phyloP scores from a whole-genome alignment of 2,113 vertebrate genomes.

The Scopus umbretta region DNA sequence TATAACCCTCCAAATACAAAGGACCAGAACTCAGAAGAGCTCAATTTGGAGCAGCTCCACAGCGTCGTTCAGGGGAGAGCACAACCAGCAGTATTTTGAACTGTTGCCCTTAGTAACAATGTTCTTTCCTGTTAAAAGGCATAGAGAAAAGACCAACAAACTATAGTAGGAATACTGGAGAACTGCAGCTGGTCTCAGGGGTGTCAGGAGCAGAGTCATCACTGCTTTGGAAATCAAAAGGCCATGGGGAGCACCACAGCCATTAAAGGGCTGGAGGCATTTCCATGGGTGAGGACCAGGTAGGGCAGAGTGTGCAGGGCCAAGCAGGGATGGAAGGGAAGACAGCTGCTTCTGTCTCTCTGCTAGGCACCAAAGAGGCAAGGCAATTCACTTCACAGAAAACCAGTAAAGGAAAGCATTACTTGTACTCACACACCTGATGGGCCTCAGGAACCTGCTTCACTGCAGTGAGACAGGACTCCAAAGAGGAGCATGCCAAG shows the following conservation, averaged over 20 bases:
- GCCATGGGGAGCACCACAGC: fast-evolving
- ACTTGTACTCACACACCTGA: not conserved
- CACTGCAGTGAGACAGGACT: too few species aligned
- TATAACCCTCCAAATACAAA: not conserved
- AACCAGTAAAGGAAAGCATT: not conserved
- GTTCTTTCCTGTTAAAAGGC: not conserved
- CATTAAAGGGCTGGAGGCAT: not conserved
- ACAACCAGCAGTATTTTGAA: not conserved
- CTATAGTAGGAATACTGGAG: not conserved
- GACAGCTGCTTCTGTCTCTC: not conserved
- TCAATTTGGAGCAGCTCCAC: not conserved
- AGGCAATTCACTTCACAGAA: not conserved
- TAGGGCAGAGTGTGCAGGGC: not conserved
- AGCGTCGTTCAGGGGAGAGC: not conserved
- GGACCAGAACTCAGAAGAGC: not conserved
- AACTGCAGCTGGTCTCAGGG: not conserved
- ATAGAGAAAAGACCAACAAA: not conserved
- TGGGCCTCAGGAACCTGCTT: not conserved
- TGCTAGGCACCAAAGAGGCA: not conserved
- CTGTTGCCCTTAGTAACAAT: not conserved
- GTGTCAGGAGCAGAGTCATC: not conserved
- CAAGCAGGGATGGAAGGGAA: not conserved
- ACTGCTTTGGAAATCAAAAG: not conserved
- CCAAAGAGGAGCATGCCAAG: not conserved
- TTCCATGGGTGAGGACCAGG: not conserved